Conservation (phyloP, 1,140 invertebrate species). For the Drosophila pectinifera region DNA sequence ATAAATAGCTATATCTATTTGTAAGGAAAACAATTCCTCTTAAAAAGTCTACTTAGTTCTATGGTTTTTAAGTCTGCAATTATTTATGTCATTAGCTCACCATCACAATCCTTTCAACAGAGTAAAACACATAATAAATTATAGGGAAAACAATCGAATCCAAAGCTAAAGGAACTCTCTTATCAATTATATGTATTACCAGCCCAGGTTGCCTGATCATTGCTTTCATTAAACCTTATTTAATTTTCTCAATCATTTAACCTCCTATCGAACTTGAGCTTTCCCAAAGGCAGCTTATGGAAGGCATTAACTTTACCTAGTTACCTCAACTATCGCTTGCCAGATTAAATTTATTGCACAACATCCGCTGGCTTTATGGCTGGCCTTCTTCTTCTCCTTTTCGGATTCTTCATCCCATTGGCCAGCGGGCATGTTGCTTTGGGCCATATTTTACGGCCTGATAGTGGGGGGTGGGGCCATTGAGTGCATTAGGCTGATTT, state of each 20-base stretch:
- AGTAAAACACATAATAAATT: neutral
- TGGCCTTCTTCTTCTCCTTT: neutral
- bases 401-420: conserved; percentile 41
- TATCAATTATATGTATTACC: neutral
- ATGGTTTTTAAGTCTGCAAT: no score
- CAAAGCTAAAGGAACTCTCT: neutral
- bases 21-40: no score
- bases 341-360: conserved; percentile 44
- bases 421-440: conserved; percentile 34
- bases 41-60: no score
- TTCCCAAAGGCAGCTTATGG: conserved; percentile 5
- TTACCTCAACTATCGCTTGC: conserved; percentile 42
- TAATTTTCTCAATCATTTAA: conserved; percentile 6
- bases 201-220: no score
- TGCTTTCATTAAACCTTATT: no score
- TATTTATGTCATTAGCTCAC: neutral
- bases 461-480: conserved; percentile 37
- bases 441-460: conserved; percentile 37
- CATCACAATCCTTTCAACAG: no score
- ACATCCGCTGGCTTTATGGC: conserved; percentile 4
- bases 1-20: no score
- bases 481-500: conserved; percentile 78
- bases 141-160: neutral
- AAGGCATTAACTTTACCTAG: conserved; percentile 18
- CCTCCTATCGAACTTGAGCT: conserved; percentile 11